These are phyloP conservation scores for Avahi laniger DNA, from an alignment of 2,797 vertebrate genomes.

Conservation along the genomic window DNA sequence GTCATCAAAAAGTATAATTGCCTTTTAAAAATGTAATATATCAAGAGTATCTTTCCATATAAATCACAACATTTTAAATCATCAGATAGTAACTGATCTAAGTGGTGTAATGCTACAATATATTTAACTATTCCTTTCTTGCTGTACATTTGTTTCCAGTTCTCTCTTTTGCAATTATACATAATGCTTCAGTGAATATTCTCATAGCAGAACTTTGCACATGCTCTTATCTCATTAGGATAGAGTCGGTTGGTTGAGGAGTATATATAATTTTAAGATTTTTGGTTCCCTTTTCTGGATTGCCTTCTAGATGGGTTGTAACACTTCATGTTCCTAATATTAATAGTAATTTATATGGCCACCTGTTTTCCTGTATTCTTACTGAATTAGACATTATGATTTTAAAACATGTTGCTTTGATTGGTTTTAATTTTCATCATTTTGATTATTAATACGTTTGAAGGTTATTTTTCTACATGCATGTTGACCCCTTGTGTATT, in stretches of 20 bases:
- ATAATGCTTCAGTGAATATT: not conserved
- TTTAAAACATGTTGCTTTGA: conserved; percentile 14
- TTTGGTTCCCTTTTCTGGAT: conserved; percentile 12
- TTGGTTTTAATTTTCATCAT: conserved; percentile 12
- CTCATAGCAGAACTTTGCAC: not conserved
- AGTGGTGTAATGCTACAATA: not conserved
- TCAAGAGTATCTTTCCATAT: not conserved
- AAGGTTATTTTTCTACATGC: not conserved
- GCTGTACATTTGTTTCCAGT: not conserved
- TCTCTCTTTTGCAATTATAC: not conserved
- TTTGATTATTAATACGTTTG: conserved; percentile 13
- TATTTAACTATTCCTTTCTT: not conserved
- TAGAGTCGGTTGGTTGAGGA: not conserved
- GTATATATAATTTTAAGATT: conserved; percentile 13
- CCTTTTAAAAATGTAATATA: not conserved
- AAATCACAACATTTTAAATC: conserved; percentile 17
- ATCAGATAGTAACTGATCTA: not conserved
- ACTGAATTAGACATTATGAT: not conserved
- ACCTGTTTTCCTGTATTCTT: not conserved
- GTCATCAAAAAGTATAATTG: not conserved
- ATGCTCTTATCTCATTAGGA: not conserved
- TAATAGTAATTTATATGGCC: not conserved
- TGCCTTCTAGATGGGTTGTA: not conserved
- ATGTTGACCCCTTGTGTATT: not conserved
- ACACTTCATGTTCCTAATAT: not conserved